Conservation (phyloP, 1,140 invertebrate genomes). For the Cydia strobilella region DNA sequence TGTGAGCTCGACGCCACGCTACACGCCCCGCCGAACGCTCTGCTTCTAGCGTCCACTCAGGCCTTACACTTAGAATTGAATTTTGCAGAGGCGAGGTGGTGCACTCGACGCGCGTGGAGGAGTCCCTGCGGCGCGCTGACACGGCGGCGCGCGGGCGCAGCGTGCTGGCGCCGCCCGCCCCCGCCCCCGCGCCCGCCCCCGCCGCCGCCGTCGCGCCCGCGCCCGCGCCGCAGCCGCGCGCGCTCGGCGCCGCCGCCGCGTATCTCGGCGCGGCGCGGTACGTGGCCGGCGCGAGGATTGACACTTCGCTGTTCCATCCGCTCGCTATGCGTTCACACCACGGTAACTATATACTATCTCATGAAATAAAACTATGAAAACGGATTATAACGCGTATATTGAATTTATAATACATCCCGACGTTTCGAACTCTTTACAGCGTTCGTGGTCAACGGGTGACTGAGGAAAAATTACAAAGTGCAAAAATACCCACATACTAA, state of each 20-base stretch:
- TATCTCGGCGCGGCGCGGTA: constrained; percentile 66
- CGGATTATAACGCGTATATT: too few relatives aligned
- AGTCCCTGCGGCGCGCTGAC: constrained; percentile 33
- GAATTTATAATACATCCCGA: too few relatives aligned
- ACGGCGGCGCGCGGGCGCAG: background rate
- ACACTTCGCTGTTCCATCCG: constrained; percentile 63
- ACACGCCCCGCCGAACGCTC: too few relatives aligned
- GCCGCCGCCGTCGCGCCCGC: constrained; percentile 30
- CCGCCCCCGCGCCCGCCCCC: constrained; percentile 29
- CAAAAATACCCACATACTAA: too few relatives aligned
- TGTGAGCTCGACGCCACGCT: too few relatives aligned
- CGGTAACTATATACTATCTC: constrained; percentile 51
- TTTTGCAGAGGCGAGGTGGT: constrained; percentile 57
- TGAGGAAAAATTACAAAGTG: too few relatives aligned
- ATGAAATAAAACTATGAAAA: too few relatives aligned
- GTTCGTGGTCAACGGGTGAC: too few relatives aligned
- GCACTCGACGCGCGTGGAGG: constrained; percentile 44
- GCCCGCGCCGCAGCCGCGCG: constrained; percentile 34
- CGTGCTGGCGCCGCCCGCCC: constrained; percentile 20
- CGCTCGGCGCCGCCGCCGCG: constrained; percentile 52
- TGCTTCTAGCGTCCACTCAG: too few relatives aligned
- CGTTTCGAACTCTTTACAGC: too few relatives aligned
- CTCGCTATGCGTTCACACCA: constrained; percentile 53
- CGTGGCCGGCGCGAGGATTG: constrained; percentile 62
- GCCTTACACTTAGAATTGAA: too few relatives aligned